Conservation (phyloP, 1,140 invertebrate species). For the Pectinophora gossypiella region DNA sequence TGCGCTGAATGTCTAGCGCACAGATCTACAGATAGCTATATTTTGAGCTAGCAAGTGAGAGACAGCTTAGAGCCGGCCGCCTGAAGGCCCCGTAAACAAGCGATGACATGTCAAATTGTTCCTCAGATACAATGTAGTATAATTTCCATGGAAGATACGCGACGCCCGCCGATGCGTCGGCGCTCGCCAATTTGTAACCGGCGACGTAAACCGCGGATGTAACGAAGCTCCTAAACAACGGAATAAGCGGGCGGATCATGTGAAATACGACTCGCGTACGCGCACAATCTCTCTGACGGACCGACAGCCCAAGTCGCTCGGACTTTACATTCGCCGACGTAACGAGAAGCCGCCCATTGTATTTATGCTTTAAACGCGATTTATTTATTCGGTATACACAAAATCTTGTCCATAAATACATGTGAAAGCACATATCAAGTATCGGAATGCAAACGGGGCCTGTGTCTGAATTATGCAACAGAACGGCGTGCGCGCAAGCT, state of each 20-base stretch:
- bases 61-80: not conserved
- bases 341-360: constrained; percentile 70
- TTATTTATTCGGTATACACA: constrained; percentile 74
- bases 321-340: constrained; percentile 69
- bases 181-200: constrained; percentile 62
- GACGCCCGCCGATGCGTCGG: constrained; percentile 22
- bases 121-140: constrained; percentile 34
- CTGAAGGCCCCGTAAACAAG: not conserved
- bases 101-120: constrained; percentile 10
- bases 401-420: constrained; percentile 74
- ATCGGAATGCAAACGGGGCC: constrained; percentile 70
- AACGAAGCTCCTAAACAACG: constrained; percentile 69
- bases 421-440: constrained; percentile 72
- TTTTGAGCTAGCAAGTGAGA: not conserved
- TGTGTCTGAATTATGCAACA: constrained; percentile 72
- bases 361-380: constrained; percentile 68
- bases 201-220: constrained; percentile 54
- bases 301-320: constrained; percentile 52
- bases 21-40: constrained; percentile 20
- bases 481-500: constrained; percentile 42
- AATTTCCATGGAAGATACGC: constrained; percentile 30
- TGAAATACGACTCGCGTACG: constrained; percentile 36
- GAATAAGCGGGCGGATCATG: constrained; percentile 51
- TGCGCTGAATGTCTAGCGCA: constrained; percentile 48
- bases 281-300: constrained; percentile 64